Percentiles rank a stretch among this genome's conserved stretches.
These are phyloP conservation scores for Nemurella pictetii DNA, from an alignment of 2,888 invertebrate genomes.

Conservation along the genomic window DNA sequence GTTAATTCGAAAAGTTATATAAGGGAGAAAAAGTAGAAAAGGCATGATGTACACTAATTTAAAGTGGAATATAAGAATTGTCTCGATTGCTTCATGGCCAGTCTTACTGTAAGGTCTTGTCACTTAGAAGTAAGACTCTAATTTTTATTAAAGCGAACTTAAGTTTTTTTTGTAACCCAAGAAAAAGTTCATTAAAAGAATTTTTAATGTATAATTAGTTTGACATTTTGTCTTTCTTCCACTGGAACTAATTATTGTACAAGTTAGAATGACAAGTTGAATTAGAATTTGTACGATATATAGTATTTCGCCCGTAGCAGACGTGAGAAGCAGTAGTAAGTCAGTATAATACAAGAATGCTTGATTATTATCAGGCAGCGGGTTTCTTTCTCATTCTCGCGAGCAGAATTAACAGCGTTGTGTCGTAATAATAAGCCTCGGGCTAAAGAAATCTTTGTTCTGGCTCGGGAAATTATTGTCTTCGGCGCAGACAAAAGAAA, in stretches of 20 bases:
- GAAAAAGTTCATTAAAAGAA: slow-evolving; percentile 25
- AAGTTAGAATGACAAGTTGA: slow-evolving; percentile 7
- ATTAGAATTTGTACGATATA: slow-evolving; percentile 16
- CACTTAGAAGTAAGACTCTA: background rate
- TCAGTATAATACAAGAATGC: background rate
- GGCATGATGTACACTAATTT: background rate
- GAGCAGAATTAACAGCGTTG: background rate
- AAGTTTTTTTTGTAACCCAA: background rate
- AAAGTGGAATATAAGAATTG: background rate
- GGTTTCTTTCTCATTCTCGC: background rate
- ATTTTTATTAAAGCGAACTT: slow-evolving; percentile 17
- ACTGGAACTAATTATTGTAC: slow-evolving; percentile 11
- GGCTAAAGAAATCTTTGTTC: slow-evolving; percentile 10
- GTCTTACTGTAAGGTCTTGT: background rate
- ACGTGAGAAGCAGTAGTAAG: background rate
- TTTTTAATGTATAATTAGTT: slow-evolving; percentile 21
- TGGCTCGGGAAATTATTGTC: background rate
- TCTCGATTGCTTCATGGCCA: background rate
- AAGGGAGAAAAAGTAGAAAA: background rate
- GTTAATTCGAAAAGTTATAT: background rate
- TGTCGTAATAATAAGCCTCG: slow-evolving; percentile 8
- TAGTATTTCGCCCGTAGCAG: background rate
- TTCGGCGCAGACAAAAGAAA: background rate
- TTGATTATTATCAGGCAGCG: background rate
- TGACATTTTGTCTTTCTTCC: slow-evolving; percentile 4